A percentile compares a stretch with the other conserved stretches of the same genome.
These are phyloP conservation scores for Acanthurus tractus DNA, from an alignment of 2,797 vertebrate species.

Conservation along the genomic window DNA sequence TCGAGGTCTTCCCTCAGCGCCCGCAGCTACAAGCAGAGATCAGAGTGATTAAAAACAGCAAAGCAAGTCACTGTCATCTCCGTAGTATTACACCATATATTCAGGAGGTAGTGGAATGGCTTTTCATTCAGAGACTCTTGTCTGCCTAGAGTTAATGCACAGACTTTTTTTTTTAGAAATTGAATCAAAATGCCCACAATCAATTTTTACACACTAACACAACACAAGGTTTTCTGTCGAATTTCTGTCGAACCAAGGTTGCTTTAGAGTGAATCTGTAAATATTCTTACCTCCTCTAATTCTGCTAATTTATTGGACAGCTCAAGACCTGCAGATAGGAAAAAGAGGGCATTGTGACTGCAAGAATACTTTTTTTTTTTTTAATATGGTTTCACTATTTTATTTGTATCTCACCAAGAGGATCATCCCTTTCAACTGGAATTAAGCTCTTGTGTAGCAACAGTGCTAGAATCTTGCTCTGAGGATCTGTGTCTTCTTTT, in stretches of 20 bases:
- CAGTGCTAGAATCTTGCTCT: constrained; percentile 81
- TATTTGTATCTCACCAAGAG: constrained; percentile 70
- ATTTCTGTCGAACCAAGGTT: too few species aligned
- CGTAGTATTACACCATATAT: neutral
- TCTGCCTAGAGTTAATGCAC: neutral
- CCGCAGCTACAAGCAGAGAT: constrained; percentile 71
- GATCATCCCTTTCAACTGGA: constrained; percentile 70
- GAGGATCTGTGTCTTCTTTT: constrained; percentile 74
- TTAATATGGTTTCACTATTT: neutral
- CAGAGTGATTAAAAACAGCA: constrained; percentile 27
- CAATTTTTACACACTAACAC: neutral
- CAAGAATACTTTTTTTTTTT: neutral
- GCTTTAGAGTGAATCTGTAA: constrained; percentile 10
- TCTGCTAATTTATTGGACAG: constrained; percentile 76
- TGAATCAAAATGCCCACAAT: neutral
- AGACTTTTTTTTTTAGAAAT: constrained; percentile 2
- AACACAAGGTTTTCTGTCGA: neutral
- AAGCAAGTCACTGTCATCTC: neutral
- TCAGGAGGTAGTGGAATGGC: neutral
- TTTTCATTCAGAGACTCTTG: neutral
- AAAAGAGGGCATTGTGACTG: constrained; percentile 14
- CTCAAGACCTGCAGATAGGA: constrained; percentile 71
- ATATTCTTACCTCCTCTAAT: constrained; percentile 79
- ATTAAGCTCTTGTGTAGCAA: constrained; percentile 79
- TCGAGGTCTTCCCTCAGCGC: constrained; percentile 76